Percentiles rank a stretch among this genome's conserved stretches.
Conservation (phyloP, 2,888 invertebrate species). For the Spatulosminthurus flaviceps region DNA sequence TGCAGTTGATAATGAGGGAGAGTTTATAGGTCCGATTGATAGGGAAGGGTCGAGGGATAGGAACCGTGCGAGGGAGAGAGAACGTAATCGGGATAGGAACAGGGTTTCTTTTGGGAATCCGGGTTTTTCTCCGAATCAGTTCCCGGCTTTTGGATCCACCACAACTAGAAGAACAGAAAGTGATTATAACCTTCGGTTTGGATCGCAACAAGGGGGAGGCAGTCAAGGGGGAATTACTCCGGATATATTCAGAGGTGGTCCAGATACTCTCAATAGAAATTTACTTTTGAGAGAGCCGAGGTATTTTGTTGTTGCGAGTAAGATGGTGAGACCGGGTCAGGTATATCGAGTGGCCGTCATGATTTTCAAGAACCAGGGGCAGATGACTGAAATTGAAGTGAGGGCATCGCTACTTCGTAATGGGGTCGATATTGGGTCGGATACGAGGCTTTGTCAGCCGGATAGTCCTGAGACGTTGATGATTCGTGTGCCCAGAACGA, state of each 20-base stretch:
- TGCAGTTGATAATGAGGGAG: conserved; percentile 43
- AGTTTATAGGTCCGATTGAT: conserved; percentile 9
- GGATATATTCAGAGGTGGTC: no score
- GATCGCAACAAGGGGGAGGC: background rate
- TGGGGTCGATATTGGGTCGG: conserved; percentile 87
- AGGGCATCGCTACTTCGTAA: conserved; percentile 88
- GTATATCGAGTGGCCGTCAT: conserved; percentile 88
- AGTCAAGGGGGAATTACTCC: no score
- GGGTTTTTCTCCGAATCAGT: background rate
- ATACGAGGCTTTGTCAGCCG: conserved; percentile 81
- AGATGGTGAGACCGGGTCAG: conserved; percentile 89
- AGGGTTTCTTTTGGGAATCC: conserved; percentile 20
- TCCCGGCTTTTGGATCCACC: conserved; percentile 25
- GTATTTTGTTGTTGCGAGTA: conserved; percentile 91
- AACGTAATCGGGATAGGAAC: background rate
- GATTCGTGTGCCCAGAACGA: conserved; percentile 86
- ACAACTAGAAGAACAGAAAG: conserved; percentile 11
- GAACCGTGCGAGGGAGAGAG: conserved; percentile 15
- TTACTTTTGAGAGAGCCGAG: conserved; percentile 67
- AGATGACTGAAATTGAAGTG: conserved; percentile 74
- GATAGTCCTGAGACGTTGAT: conserved; percentile 89
- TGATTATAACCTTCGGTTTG: background rate
- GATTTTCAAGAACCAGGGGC: conserved; percentile 79
- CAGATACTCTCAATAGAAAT: conserved; percentile 6
- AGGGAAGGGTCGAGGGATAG: conserved; percentile 22